phyloP scores from a whole-genome alignment of 2,797 vertebrate species.

The Amazona finschi region DNA sequence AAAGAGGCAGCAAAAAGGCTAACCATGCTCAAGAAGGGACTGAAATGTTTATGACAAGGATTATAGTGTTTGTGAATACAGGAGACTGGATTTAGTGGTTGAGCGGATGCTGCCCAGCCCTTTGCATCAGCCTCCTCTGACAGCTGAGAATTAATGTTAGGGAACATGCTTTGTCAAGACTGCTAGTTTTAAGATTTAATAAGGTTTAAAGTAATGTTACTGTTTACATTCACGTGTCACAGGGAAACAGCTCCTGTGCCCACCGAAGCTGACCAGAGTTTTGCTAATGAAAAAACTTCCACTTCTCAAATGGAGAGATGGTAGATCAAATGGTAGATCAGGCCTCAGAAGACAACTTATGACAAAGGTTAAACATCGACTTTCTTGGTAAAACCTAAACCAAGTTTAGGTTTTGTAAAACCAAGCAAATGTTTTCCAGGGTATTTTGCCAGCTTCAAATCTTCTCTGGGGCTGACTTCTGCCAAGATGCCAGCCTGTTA shows the following conservation, averaged over 20 bases:
- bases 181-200: neutral
- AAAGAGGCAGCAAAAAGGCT: neutral
- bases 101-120: neutral
- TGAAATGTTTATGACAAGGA: neutral
- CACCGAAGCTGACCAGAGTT: neutral
- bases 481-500: neutral
- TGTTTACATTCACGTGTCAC: neutral
- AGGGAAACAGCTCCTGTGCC: neutral
- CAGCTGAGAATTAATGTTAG: neutral
- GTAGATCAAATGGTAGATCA: neutral
- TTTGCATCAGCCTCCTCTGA: neutral
- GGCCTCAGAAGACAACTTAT: neutral
- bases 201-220: neutral
- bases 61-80: neutral
- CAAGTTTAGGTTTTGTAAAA: neutral
- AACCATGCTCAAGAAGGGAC: neutral
- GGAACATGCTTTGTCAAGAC: neutral
- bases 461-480: neutral
- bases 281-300: constrained; percentile 2
- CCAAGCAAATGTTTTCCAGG: neutral
- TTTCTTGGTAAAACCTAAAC: neutral
- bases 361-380: neutral
- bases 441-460: neutral
- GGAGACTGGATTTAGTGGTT: neutral
- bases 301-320: neutral